Conservation (phyloP, 2,888 invertebrate genomes). For the Pocota personata region DNA sequence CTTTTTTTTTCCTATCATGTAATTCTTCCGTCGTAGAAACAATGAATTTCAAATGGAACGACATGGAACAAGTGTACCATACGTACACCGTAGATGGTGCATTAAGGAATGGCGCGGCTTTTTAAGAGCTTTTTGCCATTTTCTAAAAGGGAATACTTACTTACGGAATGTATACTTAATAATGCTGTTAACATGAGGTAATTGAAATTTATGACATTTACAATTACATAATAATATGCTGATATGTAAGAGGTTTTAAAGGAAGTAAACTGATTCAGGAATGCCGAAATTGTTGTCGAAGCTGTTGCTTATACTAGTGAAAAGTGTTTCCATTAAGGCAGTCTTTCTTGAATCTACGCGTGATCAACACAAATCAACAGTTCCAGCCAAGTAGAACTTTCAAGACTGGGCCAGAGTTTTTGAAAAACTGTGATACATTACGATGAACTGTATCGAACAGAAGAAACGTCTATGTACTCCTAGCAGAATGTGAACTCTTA, state of each 20-base stretch:
- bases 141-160: slow-evolving; percentile 52
- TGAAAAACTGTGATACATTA: too few relatives aligned
- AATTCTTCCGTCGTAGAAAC: slow-evolving; percentile 57
- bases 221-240: slow-evolving; percentile 27
- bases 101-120: slow-evolving; percentile 51
- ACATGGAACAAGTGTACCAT: slow-evolving; percentile 58
- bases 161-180: slow-evolving; percentile 65
- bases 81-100: slow-evolving; percentile 38
- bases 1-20: slow-evolving; percentile 59
- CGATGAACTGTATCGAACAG: too few relatives aligned
- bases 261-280: not conserved
- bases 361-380: too few relatives aligned
- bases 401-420: too few relatives aligned
- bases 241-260: slow-evolving; percentile 9
- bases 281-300: too few relatives aligned
- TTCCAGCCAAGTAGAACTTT: too few relatives aligned
- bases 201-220: slow-evolving; percentile 66
- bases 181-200: slow-evolving; percentile 58
- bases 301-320: too few relatives aligned
- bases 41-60: slow-evolving; percentile 70
- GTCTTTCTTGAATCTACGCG: too few relatives aligned
- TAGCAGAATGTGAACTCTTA: too few relatives aligned
- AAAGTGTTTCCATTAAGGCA: too few relatives aligned
- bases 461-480: too few relatives aligned
- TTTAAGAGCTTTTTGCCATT: slow-evolving; percentile 72